Base-by-base conservation (phyloP, 2,888 invertebrate genomes). In the Drosophila helvetica region DNA sequence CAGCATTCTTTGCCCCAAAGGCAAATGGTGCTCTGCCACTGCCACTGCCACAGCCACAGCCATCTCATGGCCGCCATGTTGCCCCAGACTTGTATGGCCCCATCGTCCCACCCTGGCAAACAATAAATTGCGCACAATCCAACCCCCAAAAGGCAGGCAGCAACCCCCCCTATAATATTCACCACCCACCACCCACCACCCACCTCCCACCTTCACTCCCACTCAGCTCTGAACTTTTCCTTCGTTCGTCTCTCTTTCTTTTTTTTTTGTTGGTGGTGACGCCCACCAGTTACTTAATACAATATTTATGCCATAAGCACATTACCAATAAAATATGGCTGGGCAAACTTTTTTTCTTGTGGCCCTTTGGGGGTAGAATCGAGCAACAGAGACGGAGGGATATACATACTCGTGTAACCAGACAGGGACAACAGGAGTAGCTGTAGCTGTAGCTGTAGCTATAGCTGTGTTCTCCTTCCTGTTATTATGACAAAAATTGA, bases 231-330 rank as follows among this genome's bases (percentile, higher is more conserved):
- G 74, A 73, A 73, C 51, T 48, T 56, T 50, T 51, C 52, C 51
- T 22, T 53, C 59, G 64, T 59, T 67, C 33, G 33, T 46, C 48
- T 27, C 55, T 60, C 60, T 33, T 45, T 59, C 19, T 51, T 55
- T 59, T 50, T 43, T 48, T 55, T 10, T 5, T 43, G 51, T n/a
- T 79, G 88, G 81, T 88, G 89, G 88, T 77, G 82, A 90, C 89
- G 90, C 89, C 90, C 89, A 89, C 89, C 80, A 86, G 83, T 89
- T 86, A 86, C 90, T 88, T 89, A 86, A 86, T 86, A 86, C 85
- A 86, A 86, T 86, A 83, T 88, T 88, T 88, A 88, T 88, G 82
- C 77, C 87, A 88, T 88, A 88, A 88, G 89, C 88, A 88, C 89
- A 88, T 88, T 88, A 88, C 89, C 85, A 86, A 86, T 88, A 88